Base-by-base conservation (phyloP, 1,140 invertebrate species). In the Magallana gigas region DNA sequence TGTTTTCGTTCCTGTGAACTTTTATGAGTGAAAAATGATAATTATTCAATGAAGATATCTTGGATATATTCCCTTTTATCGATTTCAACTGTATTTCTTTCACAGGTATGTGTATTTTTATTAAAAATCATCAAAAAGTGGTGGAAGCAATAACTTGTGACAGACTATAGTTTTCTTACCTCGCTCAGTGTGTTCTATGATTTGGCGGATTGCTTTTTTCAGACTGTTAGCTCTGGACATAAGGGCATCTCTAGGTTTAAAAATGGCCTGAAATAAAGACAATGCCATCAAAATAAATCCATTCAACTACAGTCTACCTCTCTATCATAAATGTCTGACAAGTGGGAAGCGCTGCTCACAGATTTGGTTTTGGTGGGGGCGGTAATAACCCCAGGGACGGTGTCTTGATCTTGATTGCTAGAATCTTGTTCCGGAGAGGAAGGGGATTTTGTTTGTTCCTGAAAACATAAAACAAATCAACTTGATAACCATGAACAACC, bases 141-240 rank as follows among this genome's bases (percentile, higher is more conserved):
- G 23, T 23, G 23, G 23, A 23, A 1, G 23, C 23, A 23, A 23
- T 23, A 23, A 23, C 23, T 23, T 23, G 23, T 23, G 23, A 23
- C 23, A 23, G 23, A 23, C 23, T 23, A 23, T 23, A 11, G 36
- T 6, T 59, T 57, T 56, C 92, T 87, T 88, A 95, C 94, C 95
- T 94, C 96, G 95, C 91, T 98, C 97, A 1, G 97, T 97, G 92
- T 98, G 97, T 92, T 98, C 97, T 56, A 98, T 96, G 36, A 98
- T 96, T 94, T 96, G 97, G 90, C 97, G 96, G 57, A 98, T 96
- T 81, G 98, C 98, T 91, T 97, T 97, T 92, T 98, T 98, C 87
- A 99, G 96, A 95, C 98, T 98, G 93, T 98, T 96, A 96, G 96
- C 96, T 86, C 96, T 90, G 18, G 95, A 96, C 96, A 96, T 96